phyloP scores from a whole-genome alignment of 2,113 vertebrate species.

The Pseudorasbora parva region DNA sequence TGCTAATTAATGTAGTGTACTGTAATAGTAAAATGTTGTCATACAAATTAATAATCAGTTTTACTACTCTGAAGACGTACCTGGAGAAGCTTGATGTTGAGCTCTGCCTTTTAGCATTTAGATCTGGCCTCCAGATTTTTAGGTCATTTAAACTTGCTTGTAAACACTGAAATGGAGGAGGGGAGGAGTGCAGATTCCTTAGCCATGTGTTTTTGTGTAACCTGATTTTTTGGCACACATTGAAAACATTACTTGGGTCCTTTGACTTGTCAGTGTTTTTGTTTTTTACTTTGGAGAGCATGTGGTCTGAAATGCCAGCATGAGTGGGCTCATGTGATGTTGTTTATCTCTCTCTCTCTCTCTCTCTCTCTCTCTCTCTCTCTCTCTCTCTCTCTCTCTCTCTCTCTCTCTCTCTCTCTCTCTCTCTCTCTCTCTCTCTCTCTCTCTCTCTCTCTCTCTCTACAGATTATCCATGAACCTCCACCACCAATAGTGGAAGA shows the following conservation, averaged over 20 bases:
- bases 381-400: conserved; percentile 11
- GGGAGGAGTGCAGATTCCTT: conserved; percentile 57
- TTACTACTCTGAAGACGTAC: not conserved
- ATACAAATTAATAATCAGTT: not conserved
- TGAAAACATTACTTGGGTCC: conserved; percentile 49
- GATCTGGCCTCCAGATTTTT: conserved; percentile 75
- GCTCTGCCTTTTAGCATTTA: conserved; percentile 37
- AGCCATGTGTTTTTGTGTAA: conserved; percentile 65
- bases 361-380: conserved; percentile 5
- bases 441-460: conserved; percentile 4
- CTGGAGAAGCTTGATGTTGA: not conserved
- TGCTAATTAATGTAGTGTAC: not conserved
- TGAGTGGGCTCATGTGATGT: conserved; percentile 11
- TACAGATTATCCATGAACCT: conserved; percentile 80
- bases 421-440: conserved; percentile 10
- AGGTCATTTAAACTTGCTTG: conserved; percentile 64
- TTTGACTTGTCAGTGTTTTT: conserved; percentile 36
- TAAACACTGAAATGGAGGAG: conserved; percentile 51
- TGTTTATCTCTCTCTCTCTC: conserved; percentile 27
- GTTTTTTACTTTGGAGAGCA: conserved; percentile 39
- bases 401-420: not conserved
- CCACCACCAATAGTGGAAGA: conserved; percentile 74
- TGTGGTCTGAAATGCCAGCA: conserved; percentile 28
- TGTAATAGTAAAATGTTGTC: not conserved
- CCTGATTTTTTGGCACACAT: conserved; percentile 56